Evolutionary conservation across 1,140 invertebrate genomes (phyloP), one percentile per base, ranked within the genome.

Genomic region (Neodiprion fabricii): DNA sequence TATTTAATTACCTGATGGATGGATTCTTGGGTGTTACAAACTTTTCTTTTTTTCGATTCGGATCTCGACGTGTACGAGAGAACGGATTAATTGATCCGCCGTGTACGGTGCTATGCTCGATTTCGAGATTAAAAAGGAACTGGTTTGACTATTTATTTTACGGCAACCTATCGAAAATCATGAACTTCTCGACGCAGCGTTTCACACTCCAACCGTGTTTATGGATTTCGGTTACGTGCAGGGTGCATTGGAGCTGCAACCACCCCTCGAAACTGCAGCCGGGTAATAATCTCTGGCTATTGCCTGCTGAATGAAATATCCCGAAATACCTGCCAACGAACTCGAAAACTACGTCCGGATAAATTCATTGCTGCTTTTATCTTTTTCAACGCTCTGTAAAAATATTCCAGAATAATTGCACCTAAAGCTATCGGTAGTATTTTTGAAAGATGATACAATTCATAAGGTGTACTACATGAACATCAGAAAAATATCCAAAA

Each of bases 191-290:
- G 73, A 71, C 76, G 74, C 76, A 76, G 76, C 77, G 78, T 75
- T 81, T 81, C 76, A 79, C 80, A 79, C 77, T 74, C 76, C 74
- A 79, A 75, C 76, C 77, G 75, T 79, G 76, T 79, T 81, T 79
- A 77, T 72, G 76, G 76, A 68, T 76, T 40, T 74, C 72, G 73
- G 77, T 81, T 77, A 80, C 77, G 71, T 66, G 17, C 28, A 40
- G 28, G 28, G 28, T 76, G 2, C 76, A 73, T 77, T 73, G 74
- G 65, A 71, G 73, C 72, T 76, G 74, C 74, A 78, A 50, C 53
- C 74, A 40, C 74, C 70, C 77, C 28, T 80, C 75, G 77, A 79
- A 79, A 80, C 76, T 75, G 74, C 77, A 72, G 72, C 68, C 72
- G 67, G 21, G 77, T 78, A 77, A 81, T 81, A 78, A 78, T 72